phyloP scores from a whole-genome alignment of 1,140 invertebrate genomes.

The Drosophila azteca region DNA sequence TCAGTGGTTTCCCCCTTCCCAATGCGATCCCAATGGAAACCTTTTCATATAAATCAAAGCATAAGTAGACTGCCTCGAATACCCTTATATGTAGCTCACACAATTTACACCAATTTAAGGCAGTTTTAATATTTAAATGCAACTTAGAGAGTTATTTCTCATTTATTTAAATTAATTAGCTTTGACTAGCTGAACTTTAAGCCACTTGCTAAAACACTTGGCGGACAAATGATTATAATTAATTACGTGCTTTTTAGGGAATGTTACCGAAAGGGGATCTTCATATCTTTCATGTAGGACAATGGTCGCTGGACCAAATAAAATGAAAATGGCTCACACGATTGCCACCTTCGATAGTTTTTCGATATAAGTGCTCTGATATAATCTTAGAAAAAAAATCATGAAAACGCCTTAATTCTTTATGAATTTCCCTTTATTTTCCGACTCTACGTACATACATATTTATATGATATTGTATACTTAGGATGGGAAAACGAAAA shows the following conservation, averaged over 20 bases:
- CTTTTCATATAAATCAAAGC: constrained; percentile 37
- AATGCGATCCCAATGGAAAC: background rate
- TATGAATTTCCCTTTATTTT: too few species aligned
- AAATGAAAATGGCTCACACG: too few species aligned
- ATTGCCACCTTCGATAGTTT: too few species aligned
- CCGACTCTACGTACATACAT: too few species aligned
- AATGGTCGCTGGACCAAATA: too few species aligned
- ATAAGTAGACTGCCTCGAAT: constrained; percentile 8
- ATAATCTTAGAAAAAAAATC: background rate
- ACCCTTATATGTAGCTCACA: constrained; percentile 9
- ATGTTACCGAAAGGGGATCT: too few species aligned
- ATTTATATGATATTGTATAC: too few species aligned
- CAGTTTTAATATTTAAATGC: constrained; percentile 7
- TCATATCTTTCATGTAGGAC: too few species aligned
- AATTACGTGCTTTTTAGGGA: too few species aligned
- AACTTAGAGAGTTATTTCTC: constrained; percentile 7
- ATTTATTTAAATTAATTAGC: background rate
- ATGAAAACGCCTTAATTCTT: too few species aligned
- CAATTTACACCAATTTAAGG: background rate
- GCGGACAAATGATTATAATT: background rate
- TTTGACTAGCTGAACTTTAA: background rate
- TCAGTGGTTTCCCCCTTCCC: constrained; percentile 19
- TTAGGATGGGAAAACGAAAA: too few species aligned
- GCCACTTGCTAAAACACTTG: background rate
- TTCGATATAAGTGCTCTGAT: too few species aligned